phyloP scores from a whole-genome alignment of 2,113 vertebrate genomes.

The Phylloscopus trochiloides region DNA sequence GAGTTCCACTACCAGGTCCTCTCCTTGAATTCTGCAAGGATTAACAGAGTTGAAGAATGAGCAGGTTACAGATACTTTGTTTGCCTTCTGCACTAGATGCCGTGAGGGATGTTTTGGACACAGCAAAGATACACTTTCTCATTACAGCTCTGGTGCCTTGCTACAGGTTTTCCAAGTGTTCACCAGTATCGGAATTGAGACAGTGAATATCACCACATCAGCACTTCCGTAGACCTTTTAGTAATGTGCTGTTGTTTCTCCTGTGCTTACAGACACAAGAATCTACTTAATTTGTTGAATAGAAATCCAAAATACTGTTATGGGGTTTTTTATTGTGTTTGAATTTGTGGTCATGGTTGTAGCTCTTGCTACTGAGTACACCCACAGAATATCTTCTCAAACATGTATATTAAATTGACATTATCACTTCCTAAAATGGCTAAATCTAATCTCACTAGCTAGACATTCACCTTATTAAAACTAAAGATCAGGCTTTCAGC shows the following conservation, averaged over 20 bases:
- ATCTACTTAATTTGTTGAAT: background rate
- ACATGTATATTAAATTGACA: background rate
- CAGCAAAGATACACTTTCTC: accelerated
- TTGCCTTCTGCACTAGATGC: background rate
- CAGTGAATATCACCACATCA: background rate
- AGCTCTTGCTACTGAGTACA: background rate
- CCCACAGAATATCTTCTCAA: background rate
- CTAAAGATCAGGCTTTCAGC: background rate
- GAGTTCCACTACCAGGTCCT: background rate
- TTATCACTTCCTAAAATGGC: background rate
- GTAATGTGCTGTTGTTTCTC: background rate
- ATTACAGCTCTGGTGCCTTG: background rate
- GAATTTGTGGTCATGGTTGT: background rate
- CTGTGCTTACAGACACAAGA: background rate
- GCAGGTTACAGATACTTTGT: accelerated
- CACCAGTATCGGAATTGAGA: background rate
- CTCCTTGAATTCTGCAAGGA: background rate
- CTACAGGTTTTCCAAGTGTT: background rate
- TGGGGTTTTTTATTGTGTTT: background rate
- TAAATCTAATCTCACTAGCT: background rate
- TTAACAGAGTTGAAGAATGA: background rate
- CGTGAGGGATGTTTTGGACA: background rate
- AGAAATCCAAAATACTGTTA: background rate
- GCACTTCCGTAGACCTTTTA: background rate
- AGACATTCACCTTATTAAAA: background rate